A percentile compares a stretch with the other conserved stretches of the same genome.
These are phyloP conservation scores for Antheraea pernyi DNA, from an alignment of 1,140 invertebrate species.

Conservation along the genomic window DNA sequence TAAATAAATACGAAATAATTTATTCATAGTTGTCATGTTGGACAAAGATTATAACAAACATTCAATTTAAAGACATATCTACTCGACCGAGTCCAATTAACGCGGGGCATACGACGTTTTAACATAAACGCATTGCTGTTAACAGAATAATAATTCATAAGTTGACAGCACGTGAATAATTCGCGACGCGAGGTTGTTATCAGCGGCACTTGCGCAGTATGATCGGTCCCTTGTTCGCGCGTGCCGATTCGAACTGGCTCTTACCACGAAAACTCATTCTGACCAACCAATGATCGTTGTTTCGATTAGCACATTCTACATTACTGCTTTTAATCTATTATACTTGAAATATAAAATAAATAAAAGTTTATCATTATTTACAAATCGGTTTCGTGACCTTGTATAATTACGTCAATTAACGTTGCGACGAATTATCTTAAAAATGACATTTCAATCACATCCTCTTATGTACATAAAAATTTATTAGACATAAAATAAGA, in stretches of 20 bases:
- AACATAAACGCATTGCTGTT: constrained; percentile 42
- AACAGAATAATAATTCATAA: constrained; percentile 66
- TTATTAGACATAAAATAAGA: not conserved
- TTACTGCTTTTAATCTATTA: constrained; percentile 38
- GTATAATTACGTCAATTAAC: not conserved
- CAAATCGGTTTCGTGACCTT: constrained; percentile 14
- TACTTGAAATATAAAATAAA: constrained; percentile 9
- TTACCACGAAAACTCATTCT: constrained; percentile 32
- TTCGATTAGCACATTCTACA: constrained; percentile 46
- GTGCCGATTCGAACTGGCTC: constrained; percentile 46
- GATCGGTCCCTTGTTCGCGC: constrained; percentile 50
- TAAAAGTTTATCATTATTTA: constrained; percentile 14
- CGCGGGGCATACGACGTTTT: constrained; percentile 36
- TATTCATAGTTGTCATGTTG: constrained; percentile 19
- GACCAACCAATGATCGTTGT: constrained; percentile 22
- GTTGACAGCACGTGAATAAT: constrained; percentile 69
- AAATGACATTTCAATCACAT: no score
- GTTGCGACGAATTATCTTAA: not conserved
- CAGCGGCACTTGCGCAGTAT: constrained; percentile 58
- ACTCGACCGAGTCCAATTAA: constrained; percentile 28
- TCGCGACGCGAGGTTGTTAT: constrained; percentile 58
- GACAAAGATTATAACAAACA: constrained; percentile 12
- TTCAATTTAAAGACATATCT: constrained; percentile 19
- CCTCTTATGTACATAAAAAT: no score
- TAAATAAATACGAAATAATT: constrained; percentile 2